phyloP scores from a whole-genome alignment of 2,113 vertebrate species.

The Dryoscopus gambensis region DNA sequence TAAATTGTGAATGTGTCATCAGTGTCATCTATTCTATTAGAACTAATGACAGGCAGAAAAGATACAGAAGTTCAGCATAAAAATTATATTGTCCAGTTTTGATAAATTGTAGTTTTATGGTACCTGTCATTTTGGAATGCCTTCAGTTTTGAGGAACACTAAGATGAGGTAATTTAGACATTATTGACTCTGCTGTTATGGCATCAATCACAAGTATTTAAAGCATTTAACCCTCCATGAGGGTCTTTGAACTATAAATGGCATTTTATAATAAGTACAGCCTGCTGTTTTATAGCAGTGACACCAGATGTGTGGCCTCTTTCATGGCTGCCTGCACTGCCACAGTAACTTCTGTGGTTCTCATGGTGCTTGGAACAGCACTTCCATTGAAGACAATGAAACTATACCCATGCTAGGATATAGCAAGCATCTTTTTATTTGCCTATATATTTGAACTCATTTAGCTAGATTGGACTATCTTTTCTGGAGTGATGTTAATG shows the following conservation, averaged over 20 bases:
- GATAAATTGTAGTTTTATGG: conserved; percentile 13
- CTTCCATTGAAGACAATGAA: not conserved
- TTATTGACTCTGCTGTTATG: conserved; percentile 31
- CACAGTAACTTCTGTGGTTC: not conserved
- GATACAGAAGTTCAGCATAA: not conserved
- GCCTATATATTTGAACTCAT: not conserved
- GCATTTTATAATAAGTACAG: conserved; percentile 14
- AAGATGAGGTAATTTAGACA: conserved; percentile 32
- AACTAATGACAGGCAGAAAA: conserved; percentile 44
- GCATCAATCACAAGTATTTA: conserved; percentile 45
- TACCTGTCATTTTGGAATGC: conserved; percentile 13
- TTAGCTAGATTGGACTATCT: not conserved
- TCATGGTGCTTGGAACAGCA: not conserved
- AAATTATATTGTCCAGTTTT: conserved; percentile 4
- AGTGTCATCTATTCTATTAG: not conserved
- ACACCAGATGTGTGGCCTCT: conserved; percentile 15
- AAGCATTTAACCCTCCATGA: conserved; percentile 49
- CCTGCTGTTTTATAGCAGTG: not conserved
- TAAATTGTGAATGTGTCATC: not conserved
- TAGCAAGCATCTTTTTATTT: not conserved
- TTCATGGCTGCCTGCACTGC: conserved; percentile 1
- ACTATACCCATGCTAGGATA: not conserved
- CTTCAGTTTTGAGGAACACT: not conserved
- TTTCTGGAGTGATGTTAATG: not conserved
- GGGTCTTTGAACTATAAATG: conserved; percentile 55